Evolutionary conservation across 2,888 invertebrate genomes (phyloP), one percentile per base, ranked within the genome.

Genomic region (Polia nebulosa): DNA sequence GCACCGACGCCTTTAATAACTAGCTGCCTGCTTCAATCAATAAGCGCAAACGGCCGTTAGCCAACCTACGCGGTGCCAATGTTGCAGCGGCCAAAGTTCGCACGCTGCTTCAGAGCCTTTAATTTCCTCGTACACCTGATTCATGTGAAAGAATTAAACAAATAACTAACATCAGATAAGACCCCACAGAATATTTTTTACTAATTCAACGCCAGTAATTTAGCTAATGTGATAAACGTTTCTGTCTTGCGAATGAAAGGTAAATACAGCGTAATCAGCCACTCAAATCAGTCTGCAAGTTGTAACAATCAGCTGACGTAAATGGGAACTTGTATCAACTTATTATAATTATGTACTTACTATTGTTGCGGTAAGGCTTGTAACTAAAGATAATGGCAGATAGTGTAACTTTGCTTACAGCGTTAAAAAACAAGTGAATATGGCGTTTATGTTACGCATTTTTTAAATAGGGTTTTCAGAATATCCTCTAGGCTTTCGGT

Each of bases 1-100:
- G 87, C 91, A 91, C 90, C 88, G 91, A 88, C 91, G 88, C 87
- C 83, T 93, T 94, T 94, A 93, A 94, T 91, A 90, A 88, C 91
- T 86, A 85, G 88, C 92, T 92, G 90, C 91, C 87, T 88, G 89
- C 89, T 83, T 90, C 90, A 88, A 91, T 93, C 90, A 91, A 89
- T 92, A 90, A 91, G 88, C 89, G 87, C 83, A 82, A 89, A 88
- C 86, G 81, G 82, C 88, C 81, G 89, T 91, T 90, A 91, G 88
- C 85, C 87, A 87, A 81, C 81, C 84, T 85, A 83, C 85, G 83
- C 82, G 80, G 77, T 85, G 85, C 82, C 74, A 85, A 87, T 80
- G 69, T 82, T 81, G 71, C 82, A 80, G 72, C 75, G 79, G 76
- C 78, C 83, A 78, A 68, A 87, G 88, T 89, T 91, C 87, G 84